Conservation (phyloP, 2,113 vertebrate genomes). For the Zosterops lateralis region DNA sequence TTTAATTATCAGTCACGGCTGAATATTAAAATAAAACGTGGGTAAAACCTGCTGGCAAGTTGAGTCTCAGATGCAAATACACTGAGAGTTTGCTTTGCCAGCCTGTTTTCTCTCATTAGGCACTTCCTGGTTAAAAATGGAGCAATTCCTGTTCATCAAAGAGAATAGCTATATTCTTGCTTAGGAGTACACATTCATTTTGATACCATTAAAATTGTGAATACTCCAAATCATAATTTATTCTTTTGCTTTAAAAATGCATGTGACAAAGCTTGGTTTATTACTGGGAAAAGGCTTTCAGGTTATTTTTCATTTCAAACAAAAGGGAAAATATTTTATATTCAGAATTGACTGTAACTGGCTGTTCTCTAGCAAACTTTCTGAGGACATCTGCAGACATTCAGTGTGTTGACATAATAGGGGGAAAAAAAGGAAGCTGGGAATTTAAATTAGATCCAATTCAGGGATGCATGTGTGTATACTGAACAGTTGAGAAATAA, state of each 20-base stretch:
- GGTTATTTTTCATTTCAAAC: constrained; percentile 21
- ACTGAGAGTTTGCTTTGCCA: neutral
- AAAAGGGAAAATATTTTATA: neutral
- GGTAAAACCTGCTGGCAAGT: neutral
- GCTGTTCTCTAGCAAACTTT: neutral
- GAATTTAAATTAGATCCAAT: neutral
- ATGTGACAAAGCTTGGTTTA: neutral
- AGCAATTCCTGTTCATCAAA: neutral
- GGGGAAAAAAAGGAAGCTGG: neutral
- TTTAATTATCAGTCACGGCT: neutral
- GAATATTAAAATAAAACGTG: neutral
- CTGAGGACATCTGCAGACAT: neutral
- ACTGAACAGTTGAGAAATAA: neutral
- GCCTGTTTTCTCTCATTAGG: neutral
- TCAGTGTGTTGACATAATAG: neutral
- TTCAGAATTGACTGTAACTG: neutral
- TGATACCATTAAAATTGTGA: neutral
- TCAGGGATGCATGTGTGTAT: neutral
- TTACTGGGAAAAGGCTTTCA: neutral
- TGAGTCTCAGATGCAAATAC: neutral
- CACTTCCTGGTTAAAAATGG: neutral
- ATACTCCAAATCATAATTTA: neutral
- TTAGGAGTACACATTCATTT: neutral
- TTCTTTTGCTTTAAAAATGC: neutral
- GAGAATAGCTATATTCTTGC: neutral